Percentiles rank a stretch among this genome's conserved stretches.
phyloP scores from a whole-genome alignment of 2,797 vertebrate genomes.

The Prunella strophiata region DNA sequence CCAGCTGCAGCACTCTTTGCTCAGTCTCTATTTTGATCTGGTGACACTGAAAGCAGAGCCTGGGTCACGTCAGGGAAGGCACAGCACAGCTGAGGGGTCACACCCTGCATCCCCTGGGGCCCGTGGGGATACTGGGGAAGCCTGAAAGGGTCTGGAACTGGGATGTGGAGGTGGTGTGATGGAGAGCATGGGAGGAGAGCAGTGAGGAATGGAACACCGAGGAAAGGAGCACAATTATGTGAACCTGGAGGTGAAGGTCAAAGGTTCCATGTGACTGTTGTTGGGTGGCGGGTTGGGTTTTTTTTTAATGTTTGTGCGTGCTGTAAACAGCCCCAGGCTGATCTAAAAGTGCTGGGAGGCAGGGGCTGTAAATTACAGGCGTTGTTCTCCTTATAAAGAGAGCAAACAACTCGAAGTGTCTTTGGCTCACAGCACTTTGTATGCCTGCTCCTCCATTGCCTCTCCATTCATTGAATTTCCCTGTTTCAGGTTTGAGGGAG shows the following conservation, averaged over 20 bases:
- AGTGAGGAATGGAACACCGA: background rate
- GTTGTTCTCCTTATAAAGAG: background rate
- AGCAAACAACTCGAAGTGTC: accelerated
- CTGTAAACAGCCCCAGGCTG: background rate
- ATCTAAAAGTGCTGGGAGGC: background rate
- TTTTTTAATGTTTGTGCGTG: background rate
- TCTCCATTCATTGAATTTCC: background rate
- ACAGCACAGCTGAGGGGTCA: background rate
- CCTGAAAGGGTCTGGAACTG: background rate
- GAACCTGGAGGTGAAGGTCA: constrained; percentile 40
- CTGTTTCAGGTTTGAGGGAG: background rate
- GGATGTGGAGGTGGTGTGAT: background rate
- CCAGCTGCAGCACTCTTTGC: accelerated
- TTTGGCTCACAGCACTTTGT: background rate
- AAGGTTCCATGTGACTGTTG: constrained; percentile 13
- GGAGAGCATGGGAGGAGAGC: background rate
- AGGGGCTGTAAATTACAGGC: background rate
- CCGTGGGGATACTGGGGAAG: accelerated
- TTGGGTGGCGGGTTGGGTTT: background rate
- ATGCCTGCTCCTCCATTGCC: background rate
- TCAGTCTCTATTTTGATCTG: background rate
- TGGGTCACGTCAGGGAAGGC: background rate
- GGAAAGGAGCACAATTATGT: background rate
- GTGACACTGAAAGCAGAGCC: background rate
- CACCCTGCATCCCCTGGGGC: background rate